Conservation (phyloP, 92 coral and sea anemone species). For the Zoanthus sociatus region DNA sequence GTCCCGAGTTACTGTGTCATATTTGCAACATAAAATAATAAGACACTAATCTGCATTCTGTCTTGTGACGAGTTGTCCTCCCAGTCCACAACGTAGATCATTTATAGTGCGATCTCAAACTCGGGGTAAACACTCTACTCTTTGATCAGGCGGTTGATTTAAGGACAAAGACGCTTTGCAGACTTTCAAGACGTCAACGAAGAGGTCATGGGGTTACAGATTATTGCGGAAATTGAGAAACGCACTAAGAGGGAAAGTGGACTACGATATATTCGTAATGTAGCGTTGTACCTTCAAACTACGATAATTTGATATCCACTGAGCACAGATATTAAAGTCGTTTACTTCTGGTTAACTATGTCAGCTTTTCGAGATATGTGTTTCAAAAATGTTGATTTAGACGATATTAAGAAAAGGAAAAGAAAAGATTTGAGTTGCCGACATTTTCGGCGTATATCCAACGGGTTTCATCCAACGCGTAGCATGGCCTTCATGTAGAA, state of each 20-base stretch:
- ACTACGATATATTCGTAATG: not conserved
- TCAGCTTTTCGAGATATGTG: not conserved
- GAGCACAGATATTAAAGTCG: not conserved
- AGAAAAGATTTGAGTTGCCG: slow-evolving; percentile 6
- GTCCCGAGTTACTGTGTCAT: slow-evolving; percentile 15
- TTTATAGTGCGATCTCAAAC: not conserved
- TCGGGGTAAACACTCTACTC: not conserved
- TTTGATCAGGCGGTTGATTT: not conserved
- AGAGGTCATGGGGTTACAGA: slow-evolving; percentile 39
- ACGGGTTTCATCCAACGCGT: not conserved
- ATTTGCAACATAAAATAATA: slow-evolving; percentile 29
- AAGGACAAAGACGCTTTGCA: slow-evolving; percentile 2
- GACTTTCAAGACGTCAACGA: slow-evolving; percentile 8
- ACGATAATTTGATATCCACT: not conserved
- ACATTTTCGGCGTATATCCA: not conserved
- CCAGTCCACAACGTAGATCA: not conserved
- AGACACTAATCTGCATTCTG: slow-evolving; percentile 34
- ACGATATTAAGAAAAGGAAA: slow-evolving; percentile 12
- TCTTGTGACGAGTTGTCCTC: slow-evolving; percentile 7
- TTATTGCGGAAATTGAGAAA: slow-evolving; percentile 27
- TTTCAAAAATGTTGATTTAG: not conserved
- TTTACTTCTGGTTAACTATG: not conserved
- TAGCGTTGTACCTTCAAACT: not conserved
- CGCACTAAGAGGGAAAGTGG: not conserved
- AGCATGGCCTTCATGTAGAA: not conserved